phyloP scores from a whole-genome alignment of 2,888 invertebrate genomes.

The Synanthedon andrenaeformis region DNA sequence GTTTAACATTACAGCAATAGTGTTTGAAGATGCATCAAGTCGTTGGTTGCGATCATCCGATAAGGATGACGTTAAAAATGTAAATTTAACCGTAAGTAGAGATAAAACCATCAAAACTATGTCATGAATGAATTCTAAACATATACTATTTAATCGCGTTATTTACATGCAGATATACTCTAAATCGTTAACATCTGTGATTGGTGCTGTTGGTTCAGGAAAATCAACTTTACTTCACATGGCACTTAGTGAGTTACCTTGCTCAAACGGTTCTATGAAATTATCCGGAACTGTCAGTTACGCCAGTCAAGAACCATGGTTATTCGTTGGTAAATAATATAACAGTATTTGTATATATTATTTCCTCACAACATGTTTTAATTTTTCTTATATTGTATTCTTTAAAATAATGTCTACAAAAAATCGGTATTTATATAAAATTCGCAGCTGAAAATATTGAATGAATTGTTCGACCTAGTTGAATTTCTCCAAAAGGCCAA shows the following conservation, averaged over 20 bases:
- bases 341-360: constrained; percentile 46
- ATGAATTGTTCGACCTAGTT: too few relatives aligned
- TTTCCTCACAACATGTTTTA: not conserved
- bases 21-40: constrained; percentile 54
- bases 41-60: constrained; percentile 58
- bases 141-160: not conserved
- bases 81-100: constrained; percentile 47
- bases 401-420: not conserved
- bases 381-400: not conserved
- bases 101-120: not conserved
- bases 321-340: constrained; percentile 73
- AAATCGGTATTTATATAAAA: not conserved
- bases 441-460: too few relatives aligned
- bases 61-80: constrained; percentile 51
- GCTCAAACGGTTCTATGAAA: constrained; percentile 70
- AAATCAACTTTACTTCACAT: constrained; percentile 74
- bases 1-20: constrained; percentile 17
- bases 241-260: constrained; percentile 80
- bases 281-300: constrained; percentile 78
- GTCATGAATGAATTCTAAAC: not conserved
- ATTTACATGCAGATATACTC: constrained; percentile 25
- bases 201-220: constrained; percentile 72
- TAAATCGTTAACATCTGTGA: constrained; percentile 71
- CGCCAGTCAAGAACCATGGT: constrained; percentile 87
- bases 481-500: too few relatives aligned